Base-by-base conservation (phyloP, 2,888 invertebrate genomes). In the Polydesmus complanatus region DNA sequence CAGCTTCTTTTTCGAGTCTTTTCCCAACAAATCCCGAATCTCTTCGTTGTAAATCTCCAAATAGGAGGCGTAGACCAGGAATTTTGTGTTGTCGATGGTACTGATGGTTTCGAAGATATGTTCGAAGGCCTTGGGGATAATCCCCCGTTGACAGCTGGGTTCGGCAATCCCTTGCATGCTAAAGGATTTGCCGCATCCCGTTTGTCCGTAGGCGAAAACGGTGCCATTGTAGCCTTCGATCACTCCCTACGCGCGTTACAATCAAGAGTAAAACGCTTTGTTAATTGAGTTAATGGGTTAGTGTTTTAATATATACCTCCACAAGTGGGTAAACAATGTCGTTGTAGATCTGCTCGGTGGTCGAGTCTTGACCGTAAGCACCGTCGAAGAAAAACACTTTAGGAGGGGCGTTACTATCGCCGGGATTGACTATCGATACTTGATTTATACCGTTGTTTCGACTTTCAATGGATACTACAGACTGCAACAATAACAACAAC, bases 171-270 rank as follows among this genome's bases (percentile, higher is more conserved):
- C 91, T 71, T 89, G 88, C 91, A 93, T 93, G 14, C 89, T 87
- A 71, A 85, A 88, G 0, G 89, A 88, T 73, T 92, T 93, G 0
- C 92, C 92, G 71, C 90, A 89, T 0, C 92, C 91, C 0, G 91
- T 92, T 75, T 92, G 92, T 0, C 92, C 92, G 71, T 93, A 93
- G 0, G 92, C 92, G 73, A 93, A 92, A 58, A 93, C 88, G 0
- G 92, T 92, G 21, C 88, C 88, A 76, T 92, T 93, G 77, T 92
- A 92, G 1, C 92, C 92, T 70, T 92, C 91, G 60, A 91, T 78
- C 1, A 90, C 88, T 63, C 88, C 88, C 80, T 85, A 74, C 19
- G 69, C 66, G 11, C 48, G 23, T 19, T 22, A 59, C 54, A 61
- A 61, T 61, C 50, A 61, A 48, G 50, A 49, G 14, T 27, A 58